Percentiles rank a stretch among this genome's conserved stretches.
Conservation (phyloP, 1,140 invertebrate species). For the Bombus turneri region DNA sequence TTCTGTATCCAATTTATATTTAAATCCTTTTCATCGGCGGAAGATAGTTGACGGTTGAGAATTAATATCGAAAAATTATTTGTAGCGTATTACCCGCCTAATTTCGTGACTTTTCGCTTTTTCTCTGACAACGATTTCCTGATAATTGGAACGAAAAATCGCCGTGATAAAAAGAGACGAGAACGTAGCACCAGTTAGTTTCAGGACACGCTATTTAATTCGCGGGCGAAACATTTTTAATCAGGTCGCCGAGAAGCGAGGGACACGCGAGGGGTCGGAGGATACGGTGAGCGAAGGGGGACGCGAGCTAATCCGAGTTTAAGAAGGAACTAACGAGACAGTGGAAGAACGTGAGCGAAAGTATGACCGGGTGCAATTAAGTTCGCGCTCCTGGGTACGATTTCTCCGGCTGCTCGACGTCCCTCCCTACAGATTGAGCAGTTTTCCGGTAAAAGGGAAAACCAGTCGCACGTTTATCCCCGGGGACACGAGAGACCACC, state of each 20-base stretch:
- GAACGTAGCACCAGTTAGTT: background rate
- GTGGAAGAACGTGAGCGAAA: slow-evolving; percentile 31
- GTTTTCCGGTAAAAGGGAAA: slow-evolving; percentile 33
- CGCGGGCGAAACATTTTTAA: slow-evolving; percentile 32
- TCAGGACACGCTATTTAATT: background rate
- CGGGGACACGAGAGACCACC: background rate
- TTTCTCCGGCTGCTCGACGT: slow-evolving; percentile 2
- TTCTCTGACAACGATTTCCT: no score
- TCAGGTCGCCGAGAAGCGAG: background rate
- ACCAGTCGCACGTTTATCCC: slow-evolving; percentile 41
- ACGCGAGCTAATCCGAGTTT: slow-evolving; percentile 27
- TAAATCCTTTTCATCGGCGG: background rate
- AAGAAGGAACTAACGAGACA: slow-evolving; percentile 48
- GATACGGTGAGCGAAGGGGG: background rate
- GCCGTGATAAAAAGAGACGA: no score
- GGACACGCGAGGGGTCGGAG: background rate
- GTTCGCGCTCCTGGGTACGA: slow-evolving; percentile 43
- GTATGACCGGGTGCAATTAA: slow-evolving; percentile 46
- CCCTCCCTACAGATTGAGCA: slow-evolving; percentile 22
- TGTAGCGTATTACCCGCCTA: no score
- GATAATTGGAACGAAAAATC: no score
- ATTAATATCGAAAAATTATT: no score
- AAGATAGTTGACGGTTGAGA: background rate
- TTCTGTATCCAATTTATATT: background rate
- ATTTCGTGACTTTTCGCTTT: no score